phyloP scores from a whole-genome alignment of 2,113 vertebrate species.

The Engraulis encrasicolus region DNA sequence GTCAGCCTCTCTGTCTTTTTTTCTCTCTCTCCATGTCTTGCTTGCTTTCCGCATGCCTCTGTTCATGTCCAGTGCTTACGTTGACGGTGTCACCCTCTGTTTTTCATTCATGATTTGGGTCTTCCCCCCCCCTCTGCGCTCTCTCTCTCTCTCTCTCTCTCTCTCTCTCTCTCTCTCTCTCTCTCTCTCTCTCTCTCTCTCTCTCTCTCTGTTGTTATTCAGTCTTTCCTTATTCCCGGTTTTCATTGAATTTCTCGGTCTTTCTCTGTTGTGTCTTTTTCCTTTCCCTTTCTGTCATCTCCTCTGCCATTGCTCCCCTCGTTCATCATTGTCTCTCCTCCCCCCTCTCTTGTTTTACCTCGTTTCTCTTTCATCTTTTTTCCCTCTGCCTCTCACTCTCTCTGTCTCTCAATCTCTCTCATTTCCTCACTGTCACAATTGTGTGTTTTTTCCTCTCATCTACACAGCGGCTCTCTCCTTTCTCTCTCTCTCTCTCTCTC shows the following conservation, averaged over 20 bases:
- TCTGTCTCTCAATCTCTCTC: background rate
- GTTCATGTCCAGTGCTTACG: no score
- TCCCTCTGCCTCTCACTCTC: slow-evolving; percentile 54
- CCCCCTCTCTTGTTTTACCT: slow-evolving; percentile 30
- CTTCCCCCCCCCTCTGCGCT: background rate
- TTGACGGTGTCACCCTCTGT: background rate
- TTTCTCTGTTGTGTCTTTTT: no score
- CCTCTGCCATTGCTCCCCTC: background rate
- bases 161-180: background rate
- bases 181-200: background rate
- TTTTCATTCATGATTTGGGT: background rate
- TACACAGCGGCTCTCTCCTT: background rate
- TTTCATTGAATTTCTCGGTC: no score
- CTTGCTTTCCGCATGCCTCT: no score
- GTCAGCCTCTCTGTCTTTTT: no score
- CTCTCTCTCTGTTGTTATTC: slow-evolving; percentile 28
- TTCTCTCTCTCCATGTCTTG: no score
- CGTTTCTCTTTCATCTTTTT: slow-evolving; percentile 31
- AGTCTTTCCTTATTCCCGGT: no score
- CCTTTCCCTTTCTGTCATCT: background rate
- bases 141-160: no score
- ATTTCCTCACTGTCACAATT: background rate
- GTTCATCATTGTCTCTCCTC: background rate
- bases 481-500: slow-evolving; percentile 24
- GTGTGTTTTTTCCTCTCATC: no score